A percentile compares a stretch with the other conserved stretches of the same genome.
Evolutionary conservation across 2,797 vertebrate species (phyloP).

Genomic region (Enoplosus armatus): DNA sequence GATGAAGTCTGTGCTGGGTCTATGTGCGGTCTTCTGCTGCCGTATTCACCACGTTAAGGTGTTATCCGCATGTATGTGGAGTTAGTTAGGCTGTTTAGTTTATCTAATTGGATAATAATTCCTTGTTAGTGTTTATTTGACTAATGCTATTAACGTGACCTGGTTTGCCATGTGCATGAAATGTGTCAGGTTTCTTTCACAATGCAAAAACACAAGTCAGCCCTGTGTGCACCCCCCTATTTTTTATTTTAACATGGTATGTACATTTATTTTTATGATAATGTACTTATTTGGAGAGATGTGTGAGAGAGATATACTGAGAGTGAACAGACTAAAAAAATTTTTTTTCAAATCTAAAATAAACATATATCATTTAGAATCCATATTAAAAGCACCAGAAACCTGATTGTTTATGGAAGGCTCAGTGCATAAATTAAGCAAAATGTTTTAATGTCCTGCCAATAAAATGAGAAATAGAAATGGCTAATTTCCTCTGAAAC

Average conservation of each 20-base stretch:
- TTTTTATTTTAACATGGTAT: neutral
- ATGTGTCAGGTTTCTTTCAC: slow-evolving; percentile 1
- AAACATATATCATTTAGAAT: neutral
- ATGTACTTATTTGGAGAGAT: neutral
- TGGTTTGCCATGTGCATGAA: slow-evolving; percentile 21
- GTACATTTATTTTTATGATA: neutral
- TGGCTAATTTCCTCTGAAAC: neutral
- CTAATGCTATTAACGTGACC: neutral
- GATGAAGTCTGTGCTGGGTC: slow-evolving; percentile 19
- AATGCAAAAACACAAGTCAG: neutral
- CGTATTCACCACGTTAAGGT: neutral
- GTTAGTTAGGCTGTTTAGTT: neutral
- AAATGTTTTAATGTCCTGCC: neutral
- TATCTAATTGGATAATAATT: neutral
- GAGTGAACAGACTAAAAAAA: too few relatives aligned
- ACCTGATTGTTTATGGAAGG: neutral
- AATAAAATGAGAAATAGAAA: neutral
- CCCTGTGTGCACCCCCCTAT: too few relatives aligned
- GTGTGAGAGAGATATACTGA: too few relatives aligned
- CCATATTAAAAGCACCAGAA: neutral
- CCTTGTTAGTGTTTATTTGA: neutral
- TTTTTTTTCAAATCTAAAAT: neutral
- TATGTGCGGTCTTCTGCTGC: neutral
- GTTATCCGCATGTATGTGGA: neutral
- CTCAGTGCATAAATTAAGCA: neutral